These are phyloP conservation scores for Dicaeum eximium DNA, from an alignment of 2,113 vertebrate genomes.

Conservation along the genomic window DNA sequence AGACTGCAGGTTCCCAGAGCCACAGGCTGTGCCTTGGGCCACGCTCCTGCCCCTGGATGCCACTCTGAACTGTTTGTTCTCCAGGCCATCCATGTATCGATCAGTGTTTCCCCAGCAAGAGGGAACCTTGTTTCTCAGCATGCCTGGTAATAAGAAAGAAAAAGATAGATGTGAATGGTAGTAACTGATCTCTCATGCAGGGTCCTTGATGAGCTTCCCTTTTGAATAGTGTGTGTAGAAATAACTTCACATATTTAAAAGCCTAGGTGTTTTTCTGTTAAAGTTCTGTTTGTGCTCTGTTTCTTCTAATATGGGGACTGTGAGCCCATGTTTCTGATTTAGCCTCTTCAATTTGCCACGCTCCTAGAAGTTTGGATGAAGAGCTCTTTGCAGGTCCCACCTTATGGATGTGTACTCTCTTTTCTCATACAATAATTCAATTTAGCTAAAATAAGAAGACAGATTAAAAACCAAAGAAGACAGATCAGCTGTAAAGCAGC, in stretches of 20 bases:
- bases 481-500: neutral
- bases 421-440: neutral
- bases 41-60: slow-evolving; percentile 71
- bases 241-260: neutral
- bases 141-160: slow-evolving; percentile 40
- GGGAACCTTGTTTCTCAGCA: slow-evolving; percentile 71
- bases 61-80: slow-evolving; percentile 77
- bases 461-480: neutral
- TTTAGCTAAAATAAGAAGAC: neutral
- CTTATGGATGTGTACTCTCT: fast-evolving
- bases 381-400: neutral
- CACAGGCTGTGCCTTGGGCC: slow-evolving; percentile 22
- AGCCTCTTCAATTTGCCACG: neutral
- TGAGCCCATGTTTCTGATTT: neutral
- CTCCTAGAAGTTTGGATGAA: neutral
- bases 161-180: neutral
- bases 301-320: neutral
- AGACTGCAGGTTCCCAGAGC: neutral
- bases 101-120: slow-evolving; percentile 74
- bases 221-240: neutral
- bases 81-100: slow-evolving; percentile 66
- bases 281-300: neutral
- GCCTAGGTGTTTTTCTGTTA: neutral
- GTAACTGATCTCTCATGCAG: neutral
- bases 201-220: neutral